A percentile compares a stretch with the other conserved stretches of the same genome.
Conservation (phyloP, 2,888 invertebrate species). For the Acleris cristana region DNA sequence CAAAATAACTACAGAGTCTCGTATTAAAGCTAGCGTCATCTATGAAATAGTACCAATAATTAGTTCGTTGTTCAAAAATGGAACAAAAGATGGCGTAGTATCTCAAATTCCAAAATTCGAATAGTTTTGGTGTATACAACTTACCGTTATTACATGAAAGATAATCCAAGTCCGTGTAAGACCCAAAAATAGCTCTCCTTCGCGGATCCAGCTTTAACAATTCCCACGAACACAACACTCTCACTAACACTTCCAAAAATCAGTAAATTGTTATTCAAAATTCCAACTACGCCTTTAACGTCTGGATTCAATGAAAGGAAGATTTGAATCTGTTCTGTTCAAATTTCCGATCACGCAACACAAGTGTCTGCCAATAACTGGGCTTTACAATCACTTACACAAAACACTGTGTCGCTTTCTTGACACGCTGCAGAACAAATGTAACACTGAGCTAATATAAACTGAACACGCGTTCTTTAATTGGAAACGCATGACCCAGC, state of each 20-base stretch:
- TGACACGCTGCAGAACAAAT: neutral
- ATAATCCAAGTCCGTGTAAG: slow-evolving; percentile 44
- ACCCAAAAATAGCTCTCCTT: slow-evolving; percentile 60
- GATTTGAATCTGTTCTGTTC: slow-evolving; percentile 57
- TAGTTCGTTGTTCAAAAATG: neutral
- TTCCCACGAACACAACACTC: neutral
- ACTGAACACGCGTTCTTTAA: no score
- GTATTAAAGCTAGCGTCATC: slow-evolving; percentile 52
- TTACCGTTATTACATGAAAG: slow-evolving; percentile 27
- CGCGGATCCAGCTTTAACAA: slow-evolving; percentile 65
- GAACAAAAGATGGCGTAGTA: slow-evolving; percentile 2
- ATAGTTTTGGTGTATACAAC: neutral
- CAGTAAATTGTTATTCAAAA: slow-evolving; percentile 10
- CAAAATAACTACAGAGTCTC: no score
- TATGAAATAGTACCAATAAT: slow-evolving; percentile 45
- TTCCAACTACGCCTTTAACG: slow-evolving; percentile 31
- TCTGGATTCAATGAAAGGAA: slow-evolving; percentile 51
- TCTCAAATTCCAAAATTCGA: neutral
- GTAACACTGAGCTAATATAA: no score
- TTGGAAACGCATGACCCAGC: no score
- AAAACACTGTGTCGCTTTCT: slow-evolving; percentile 42
- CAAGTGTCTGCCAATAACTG: slow-evolving; percentile 52
- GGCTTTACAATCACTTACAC: slow-evolving; percentile 19
- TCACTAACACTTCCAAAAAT: slow-evolving; percentile 30
- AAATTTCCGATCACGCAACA: slow-evolving; percentile 12